phyloP scores from a whole-genome alignment of 2,888 invertebrate genomes.

The Vandiemenella viatica region DNA sequence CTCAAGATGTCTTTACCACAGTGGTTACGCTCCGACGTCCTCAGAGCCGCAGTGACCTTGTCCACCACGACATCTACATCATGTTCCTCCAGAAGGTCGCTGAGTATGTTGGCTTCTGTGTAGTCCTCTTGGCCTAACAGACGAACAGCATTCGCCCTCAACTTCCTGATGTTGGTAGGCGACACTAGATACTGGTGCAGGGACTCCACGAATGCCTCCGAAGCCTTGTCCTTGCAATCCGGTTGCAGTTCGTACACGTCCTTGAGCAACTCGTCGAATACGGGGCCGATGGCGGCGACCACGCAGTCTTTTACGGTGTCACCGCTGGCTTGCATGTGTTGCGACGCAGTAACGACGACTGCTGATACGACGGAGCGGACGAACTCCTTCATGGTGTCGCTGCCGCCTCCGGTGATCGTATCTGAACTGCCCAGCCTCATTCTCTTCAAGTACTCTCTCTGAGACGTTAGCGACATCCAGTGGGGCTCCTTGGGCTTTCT shows the following conservation, averaged over 20 bases:
- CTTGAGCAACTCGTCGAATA: constrained; percentile 18
- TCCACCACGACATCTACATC: constrained; percentile 44
- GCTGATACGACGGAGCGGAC: constrained; percentile 8
- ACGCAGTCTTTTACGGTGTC: constrained; percentile 23
- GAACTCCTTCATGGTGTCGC: constrained; percentile 5
- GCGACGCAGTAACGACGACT: constrained; percentile 7
- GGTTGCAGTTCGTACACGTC: constrained; percentile 10
- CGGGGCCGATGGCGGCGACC: constrained; percentile 25
- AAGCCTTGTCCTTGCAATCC: constrained; percentile 4
- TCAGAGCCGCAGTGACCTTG: constrained; percentile 43
- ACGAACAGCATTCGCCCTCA: constrained; percentile 5
- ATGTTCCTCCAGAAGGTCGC: constrained; percentile 22
- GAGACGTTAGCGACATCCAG: background rate
- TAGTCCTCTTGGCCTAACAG: background rate
- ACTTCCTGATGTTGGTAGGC: constrained; percentile 5
- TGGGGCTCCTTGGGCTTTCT: background rate
- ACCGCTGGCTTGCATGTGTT: constrained; percentile 17
- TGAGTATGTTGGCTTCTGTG: constrained; percentile 46
- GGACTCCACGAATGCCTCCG: constrained; percentile 8
- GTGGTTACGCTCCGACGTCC: background rate
- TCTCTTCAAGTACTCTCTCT: background rate
- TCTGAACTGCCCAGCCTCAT: background rate
- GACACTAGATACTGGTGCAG: constrained; percentile 9
- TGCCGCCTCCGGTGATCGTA: background rate
- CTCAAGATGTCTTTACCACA: constrained; percentile 47